Conservation (phyloP, 2,888 invertebrate species). For the Drosophila stalkeri region DNA sequence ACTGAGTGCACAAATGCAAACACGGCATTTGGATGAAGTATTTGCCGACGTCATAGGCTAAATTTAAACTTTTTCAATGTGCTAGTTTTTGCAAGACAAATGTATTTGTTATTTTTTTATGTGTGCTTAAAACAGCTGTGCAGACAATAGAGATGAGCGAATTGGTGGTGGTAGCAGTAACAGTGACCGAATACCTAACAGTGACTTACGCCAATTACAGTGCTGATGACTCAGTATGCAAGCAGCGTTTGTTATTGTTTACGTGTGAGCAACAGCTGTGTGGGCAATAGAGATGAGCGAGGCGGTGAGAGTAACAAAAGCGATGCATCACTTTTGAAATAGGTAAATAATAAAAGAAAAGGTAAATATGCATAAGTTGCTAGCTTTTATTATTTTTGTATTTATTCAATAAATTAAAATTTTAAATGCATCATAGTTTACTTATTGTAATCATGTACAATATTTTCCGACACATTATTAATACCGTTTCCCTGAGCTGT, state of each 20-base stretch:
- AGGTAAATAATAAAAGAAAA: too few relatives aligned
- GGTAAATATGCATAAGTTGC: too few relatives aligned
- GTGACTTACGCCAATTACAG: neutral
- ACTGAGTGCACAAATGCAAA: conserved; percentile 21
- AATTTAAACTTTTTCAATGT: neutral
- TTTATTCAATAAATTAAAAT: neutral
- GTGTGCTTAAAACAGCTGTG: conserved; percentile 31
- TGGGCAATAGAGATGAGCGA: neutral
- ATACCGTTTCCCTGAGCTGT: neutral
- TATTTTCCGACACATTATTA: neutral
- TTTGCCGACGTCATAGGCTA: conserved; percentile 19
- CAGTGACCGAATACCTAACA: neutral
- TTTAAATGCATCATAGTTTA: conserved; percentile 7
- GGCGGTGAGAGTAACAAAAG: neutral
- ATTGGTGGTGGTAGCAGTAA: neutral
- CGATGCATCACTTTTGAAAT: neutral
- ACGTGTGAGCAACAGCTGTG: neutral
- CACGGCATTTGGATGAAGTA: conserved; percentile 26
- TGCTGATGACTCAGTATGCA: neutral
- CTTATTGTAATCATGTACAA: neutral
- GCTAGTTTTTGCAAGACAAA: neutral
- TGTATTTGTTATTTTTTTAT: conserved; percentile 16
- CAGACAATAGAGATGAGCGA: conserved; percentile 10
- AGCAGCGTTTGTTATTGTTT: neutral
- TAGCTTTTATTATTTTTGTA: neutral